phyloP scores from a whole-genome alignment of 2,113 vertebrate species.

The Channa argus region DNA sequence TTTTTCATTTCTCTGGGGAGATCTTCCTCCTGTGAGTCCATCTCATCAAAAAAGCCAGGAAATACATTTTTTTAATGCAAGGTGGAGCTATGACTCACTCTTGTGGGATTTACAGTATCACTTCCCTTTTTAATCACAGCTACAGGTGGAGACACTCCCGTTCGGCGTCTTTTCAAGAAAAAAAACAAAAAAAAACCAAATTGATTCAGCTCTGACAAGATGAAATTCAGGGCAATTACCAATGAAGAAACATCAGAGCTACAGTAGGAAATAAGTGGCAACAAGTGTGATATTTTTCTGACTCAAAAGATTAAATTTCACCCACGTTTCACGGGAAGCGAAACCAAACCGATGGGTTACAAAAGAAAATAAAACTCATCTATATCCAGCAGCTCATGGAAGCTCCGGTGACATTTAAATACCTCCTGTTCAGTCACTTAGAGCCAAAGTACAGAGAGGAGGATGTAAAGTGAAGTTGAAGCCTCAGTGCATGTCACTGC shows the following conservation, averaged over 20 bases:
- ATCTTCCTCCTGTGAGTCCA: too few species aligned
- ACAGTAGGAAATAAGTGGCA: background rate
- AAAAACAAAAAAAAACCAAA: too few species aligned
- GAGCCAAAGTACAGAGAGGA: slow-evolving; percentile 18
- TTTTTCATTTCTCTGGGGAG: too few species aligned
- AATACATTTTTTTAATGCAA: slow-evolving; percentile 33
- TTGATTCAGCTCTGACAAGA: too few species aligned
- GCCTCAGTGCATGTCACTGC: slow-evolving; percentile 30
- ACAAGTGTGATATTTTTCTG: slow-evolving; percentile 3
- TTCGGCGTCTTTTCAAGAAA: background rate
- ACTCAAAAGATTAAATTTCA: background rate
- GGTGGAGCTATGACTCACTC: background rate
- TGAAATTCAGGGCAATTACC: too few species aligned
- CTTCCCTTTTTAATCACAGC: slow-evolving; percentile 19
- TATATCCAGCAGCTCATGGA: slow-evolving; percentile 4
- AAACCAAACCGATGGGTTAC: slow-evolving; percentile 1
- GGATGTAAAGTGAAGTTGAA: slow-evolving; percentile 36
- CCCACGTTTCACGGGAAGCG: background rate
- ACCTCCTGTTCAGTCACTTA: slow-evolving; percentile 14
- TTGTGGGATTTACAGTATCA: slow-evolving; percentile 23
- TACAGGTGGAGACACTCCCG: slow-evolving; percentile 42
- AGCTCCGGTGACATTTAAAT: slow-evolving; percentile 40
- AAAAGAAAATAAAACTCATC: background rate
- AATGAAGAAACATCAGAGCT: too few species aligned
- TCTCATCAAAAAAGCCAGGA: background rate